phyloP scores from a whole-genome alignment of 2,113 vertebrate species.

The Suricata suricatta region DNA sequence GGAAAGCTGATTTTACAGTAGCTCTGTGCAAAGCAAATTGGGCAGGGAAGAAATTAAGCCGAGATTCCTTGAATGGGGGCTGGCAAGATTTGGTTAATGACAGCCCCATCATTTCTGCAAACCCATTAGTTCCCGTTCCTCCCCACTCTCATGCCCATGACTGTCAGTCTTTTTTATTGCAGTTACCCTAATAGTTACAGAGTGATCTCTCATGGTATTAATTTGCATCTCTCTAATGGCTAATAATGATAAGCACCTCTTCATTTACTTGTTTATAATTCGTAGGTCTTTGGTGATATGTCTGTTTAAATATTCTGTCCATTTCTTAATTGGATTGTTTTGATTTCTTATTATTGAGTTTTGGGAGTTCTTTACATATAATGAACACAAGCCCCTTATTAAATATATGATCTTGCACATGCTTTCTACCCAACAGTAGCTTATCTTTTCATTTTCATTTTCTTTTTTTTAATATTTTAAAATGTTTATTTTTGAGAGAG shows the following conservation, averaged over 20 bases:
- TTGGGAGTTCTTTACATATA: not conserved
- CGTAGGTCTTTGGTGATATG: not conserved
- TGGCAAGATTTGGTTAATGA: not conserved
- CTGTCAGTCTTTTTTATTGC: not conserved
- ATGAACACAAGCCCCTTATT: not conserved
- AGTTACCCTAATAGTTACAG: not conserved
- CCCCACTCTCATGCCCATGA: fast-evolving
- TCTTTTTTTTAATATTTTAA: too few relatives aligned
- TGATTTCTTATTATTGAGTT: not conserved
- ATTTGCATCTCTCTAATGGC: not conserved
- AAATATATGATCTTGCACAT: not conserved
- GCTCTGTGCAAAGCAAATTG: not conserved
- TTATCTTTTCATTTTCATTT: not conserved
- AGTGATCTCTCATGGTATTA: not conserved
- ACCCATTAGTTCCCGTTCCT: too few relatives aligned
- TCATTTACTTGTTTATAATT: not conserved
- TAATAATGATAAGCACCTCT: not conserved
- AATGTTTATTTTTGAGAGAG: too few relatives aligned
- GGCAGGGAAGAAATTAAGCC: not conserved
- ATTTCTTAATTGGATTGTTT: not conserved
- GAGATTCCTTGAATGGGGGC: not conserved
- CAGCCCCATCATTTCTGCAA: not conserved
- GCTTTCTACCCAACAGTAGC: not conserved
- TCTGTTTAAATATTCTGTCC: not conserved
- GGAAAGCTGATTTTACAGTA: not conserved